A percentile compares a stretch with the other conserved stretches of the same genome.
These are phyloP conservation scores for Procambarus virginalis DNA, from an alignment of 1,140 invertebrate species.

Conservation along the genomic window DNA sequence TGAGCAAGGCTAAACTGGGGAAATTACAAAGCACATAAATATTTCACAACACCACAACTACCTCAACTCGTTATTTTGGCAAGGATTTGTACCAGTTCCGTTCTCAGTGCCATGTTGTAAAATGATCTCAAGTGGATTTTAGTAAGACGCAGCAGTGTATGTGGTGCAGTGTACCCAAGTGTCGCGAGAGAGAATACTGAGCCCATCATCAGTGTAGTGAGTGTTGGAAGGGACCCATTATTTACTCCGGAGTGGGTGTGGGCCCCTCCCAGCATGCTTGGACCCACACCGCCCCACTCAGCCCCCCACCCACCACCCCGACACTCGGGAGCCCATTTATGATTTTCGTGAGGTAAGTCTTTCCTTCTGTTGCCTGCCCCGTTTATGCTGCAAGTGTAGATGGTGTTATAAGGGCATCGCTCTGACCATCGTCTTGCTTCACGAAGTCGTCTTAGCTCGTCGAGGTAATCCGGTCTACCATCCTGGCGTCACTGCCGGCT, in stretches of 20 bases:
- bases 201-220: background rate
- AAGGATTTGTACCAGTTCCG: too few relatives aligned
- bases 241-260: constrained; percentile 31
- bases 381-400: too few relatives aligned
- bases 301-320: constrained; percentile 49
- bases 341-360: constrained; percentile 46
- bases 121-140: background rate
- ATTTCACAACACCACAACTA: too few relatives aligned
- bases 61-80: too few relatives aligned
- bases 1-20: too few relatives aligned
- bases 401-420: too few relatives aligned
- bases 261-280: constrained; percentile 48
- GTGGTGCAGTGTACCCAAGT: background rate
- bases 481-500: too few relatives aligned
- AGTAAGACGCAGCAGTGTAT: background rate
- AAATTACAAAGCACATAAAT: too few relatives aligned
- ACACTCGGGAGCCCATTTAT: constrained; percentile 49
- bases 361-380: too few relatives aligned
- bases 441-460: too few relatives aligned
- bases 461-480: too few relatives aligned
- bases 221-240: constrained; percentile 39
- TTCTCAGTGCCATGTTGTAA: background rate
- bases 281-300: constrained; percentile 25
- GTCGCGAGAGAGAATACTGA: constrained; percentile 24
- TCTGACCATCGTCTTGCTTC: too few relatives aligned